phyloP scores from a whole-genome alignment of 2,113 vertebrate genomes.

The Myiopsitta monachus region DNA sequence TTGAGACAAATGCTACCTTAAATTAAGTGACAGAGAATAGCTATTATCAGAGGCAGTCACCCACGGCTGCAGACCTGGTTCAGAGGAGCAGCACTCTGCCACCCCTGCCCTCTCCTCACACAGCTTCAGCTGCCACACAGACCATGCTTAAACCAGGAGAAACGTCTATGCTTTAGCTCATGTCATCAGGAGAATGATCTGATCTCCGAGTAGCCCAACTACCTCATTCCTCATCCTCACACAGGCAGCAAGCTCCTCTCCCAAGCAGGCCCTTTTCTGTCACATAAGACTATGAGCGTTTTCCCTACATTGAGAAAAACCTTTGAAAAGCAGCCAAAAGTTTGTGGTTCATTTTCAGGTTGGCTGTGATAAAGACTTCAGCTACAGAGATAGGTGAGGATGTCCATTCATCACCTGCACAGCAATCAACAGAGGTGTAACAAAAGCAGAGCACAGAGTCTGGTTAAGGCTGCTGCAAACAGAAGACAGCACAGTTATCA shows the following conservation, averaged over 20 bases:
- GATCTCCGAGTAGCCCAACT: not conserved
- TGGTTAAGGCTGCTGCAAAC: not conserved
- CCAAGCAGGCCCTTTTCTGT: not conserved
- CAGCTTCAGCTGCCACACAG: not conserved
- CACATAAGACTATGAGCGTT: accelerated
- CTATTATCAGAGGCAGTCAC: too few species aligned
- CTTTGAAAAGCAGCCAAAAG: not conserved
- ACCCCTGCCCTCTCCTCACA: not conserved
- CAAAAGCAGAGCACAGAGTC: not conserved
- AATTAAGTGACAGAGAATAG: not conserved
- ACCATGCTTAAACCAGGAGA: not conserved
- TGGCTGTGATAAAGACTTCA: not conserved
- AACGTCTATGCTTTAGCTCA: not conserved
- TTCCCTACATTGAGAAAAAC: not conserved
- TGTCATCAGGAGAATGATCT: not conserved
- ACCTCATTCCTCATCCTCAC: not conserved
- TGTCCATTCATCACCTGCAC: too few species aligned
- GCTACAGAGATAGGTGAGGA: not conserved
- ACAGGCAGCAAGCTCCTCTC: not conserved
- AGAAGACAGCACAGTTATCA: not conserved
- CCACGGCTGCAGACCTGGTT: accelerated
- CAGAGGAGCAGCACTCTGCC: not conserved
- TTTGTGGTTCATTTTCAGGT: not conserved
- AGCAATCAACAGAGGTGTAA: accelerated
- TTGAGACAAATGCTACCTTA: not conserved